Base-by-base conservation (phyloP, 2,113 vertebrate genomes). In the Alosa alosa region DNA sequence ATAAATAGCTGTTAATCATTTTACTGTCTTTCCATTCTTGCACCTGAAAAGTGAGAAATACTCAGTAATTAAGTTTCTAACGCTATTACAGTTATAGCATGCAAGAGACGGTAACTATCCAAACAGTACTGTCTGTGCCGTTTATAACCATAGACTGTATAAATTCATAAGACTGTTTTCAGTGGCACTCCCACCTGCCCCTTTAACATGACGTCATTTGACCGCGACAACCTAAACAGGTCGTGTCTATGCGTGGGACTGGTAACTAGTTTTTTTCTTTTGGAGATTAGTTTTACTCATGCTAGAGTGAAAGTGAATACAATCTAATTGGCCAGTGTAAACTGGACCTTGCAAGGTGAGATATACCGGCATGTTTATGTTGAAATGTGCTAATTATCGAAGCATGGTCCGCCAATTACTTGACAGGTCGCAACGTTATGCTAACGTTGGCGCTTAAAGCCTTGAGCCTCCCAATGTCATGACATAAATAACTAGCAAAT, bases 131-230 rank as follows among this genome's bases (percentile, higher is more conserved):
- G 31, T 31, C 31, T 31, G 31, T 31, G 31, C 31, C 1, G 0
- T 31, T 31, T 31, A 31, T 31, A 31, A 31, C 31, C 31, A 31
- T 31, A 31, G 31, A 31, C 31, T 31, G 31, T 31, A 31, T 31
- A 31, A 31, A 31, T 31, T 31, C 31, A 31, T 31, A 31, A 31
- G 31, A 31, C 31, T 31, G 31, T 31, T 31, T 31, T 31, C 31
- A 31, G 31, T 31, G 41, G 41, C 4, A 44, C 41, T 44, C 17
- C 57, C 2, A 11, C 2, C 2, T 60, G 57, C 20, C 57, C 20
- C 64, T 78, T 78, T 78, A 78, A 39, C 72, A 36, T 78, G 72
- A 78, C 72, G 72, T 78, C 72, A 78, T 39, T 15, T 15, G 17
- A 39, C 13, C 6, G 72, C 72, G 72, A 17, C 72, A 60, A 36